These are phyloP conservation scores for Globodera ellingtonae DNA, from an alignment of 1,140 invertebrate genomes.

Conservation along the genomic window DNA sequence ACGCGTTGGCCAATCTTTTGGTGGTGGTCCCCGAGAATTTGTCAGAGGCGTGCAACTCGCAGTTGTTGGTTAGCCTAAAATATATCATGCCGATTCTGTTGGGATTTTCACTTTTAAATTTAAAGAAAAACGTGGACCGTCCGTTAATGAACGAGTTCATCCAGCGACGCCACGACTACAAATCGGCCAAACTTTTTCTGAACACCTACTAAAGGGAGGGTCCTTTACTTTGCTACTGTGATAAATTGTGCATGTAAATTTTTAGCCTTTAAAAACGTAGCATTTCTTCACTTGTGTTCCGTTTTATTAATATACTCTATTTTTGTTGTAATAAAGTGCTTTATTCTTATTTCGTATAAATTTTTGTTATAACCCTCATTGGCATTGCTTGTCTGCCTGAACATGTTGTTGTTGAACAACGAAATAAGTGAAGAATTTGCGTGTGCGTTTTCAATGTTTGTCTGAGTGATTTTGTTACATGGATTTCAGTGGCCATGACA, in stretches of 20 bases:
- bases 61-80: conserved; percentile 22
- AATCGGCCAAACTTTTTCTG: conserved; percentile 39
- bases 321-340: neutral
- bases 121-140: conserved; percentile 37
- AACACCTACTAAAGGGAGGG: conserved; percentile 25
- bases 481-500: neutral
- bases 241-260: neutral
- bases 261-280: neutral
- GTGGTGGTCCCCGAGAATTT: conserved; percentile 94
- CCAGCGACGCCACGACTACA: conserved; percentile 37
- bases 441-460: neutral
- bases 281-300: neutral
- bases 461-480: neutral
- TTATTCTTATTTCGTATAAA: conserved; percentile 9
- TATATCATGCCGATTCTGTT: neutral
- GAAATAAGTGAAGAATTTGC: too few relatives aligned
- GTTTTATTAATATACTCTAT: conserved; percentile 1
- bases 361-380: neutral
- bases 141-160: conserved; percentile 35
- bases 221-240: neutral
- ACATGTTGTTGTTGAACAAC: too few relatives aligned
- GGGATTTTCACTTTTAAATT: neutral
- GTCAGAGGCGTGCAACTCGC: conserved; percentile 81
- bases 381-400: too few relatives aligned
- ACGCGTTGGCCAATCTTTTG: conserved; percentile 90